phyloP scores from a whole-genome alignment of 2,888 invertebrate genomes.

The Dioctria rufipes region DNA sequence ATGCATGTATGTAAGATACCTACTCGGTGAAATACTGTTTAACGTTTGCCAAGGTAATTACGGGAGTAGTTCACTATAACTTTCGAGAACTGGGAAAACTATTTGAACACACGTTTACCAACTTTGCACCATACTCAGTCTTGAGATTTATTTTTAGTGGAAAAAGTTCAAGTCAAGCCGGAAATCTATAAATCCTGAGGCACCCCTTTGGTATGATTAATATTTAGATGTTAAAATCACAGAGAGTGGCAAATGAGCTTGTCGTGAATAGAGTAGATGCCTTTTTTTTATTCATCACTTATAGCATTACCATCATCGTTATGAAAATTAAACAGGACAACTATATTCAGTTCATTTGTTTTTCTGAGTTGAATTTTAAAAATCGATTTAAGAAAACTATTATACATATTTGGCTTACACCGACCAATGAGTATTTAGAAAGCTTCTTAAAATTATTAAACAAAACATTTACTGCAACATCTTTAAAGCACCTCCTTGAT shows the following conservation, averaged over 20 bases:
- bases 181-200: slow-evolving; percentile 47
- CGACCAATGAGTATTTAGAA: too few species aligned
- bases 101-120: slow-evolving; percentile 3
- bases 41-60: slow-evolving; percentile 32
- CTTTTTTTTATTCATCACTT: background rate
- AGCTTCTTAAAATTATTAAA: too few species aligned
- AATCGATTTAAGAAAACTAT: background rate
- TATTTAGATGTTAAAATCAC: slow-evolving; percentile 29
- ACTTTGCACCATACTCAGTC: background rate
- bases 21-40: slow-evolving; percentile 33
- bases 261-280: background rate
- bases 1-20: too few species aligned
- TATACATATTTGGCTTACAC: too few species aligned
- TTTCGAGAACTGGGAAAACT: background rate
- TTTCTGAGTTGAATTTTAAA: background rate
- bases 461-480: slow-evolving; percentile 8
- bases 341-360: background rate
- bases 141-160: slow-evolving; percentile 34
- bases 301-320: slow-evolving; percentile 26
- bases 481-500: slow-evolving; percentile 3
- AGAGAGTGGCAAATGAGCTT: slow-evolving; percentile 31
- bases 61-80: slow-evolving; percentile 23
- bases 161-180: slow-evolving; percentile 30
- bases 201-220: slow-evolving; percentile 19
- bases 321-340: slow-evolving; percentile 20